Evolutionary conservation across 2,888 invertebrate species (phyloP).

Genomic region (Coelinius sp.): DNA sequence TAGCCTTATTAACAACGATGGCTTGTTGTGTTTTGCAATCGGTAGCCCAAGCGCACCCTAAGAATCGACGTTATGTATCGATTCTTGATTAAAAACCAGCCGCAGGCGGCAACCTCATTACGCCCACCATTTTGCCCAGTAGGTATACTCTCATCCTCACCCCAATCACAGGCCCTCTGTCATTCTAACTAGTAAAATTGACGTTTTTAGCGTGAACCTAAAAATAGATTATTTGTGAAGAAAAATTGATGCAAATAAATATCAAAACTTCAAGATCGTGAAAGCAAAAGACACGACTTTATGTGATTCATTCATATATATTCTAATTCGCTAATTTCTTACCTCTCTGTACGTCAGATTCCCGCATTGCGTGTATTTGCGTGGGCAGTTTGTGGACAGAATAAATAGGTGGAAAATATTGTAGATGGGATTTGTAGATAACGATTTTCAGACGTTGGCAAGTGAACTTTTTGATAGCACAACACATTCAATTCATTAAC

Average conservation of each 20-base stretch:
- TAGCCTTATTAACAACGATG: conserved; percentile 63
- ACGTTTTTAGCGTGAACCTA: conserved; percentile 18
- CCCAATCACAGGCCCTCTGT: conserved; percentile 3
- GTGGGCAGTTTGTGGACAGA: conserved; percentile 39
- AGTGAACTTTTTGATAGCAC: conserved; percentile 43
- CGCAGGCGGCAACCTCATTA: conserved; percentile 58
- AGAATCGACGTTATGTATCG: conserved; percentile 58
- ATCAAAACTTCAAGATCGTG: no score
- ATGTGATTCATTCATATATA: not conserved
- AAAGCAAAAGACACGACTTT: not conserved
- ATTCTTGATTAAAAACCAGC: conserved; percentile 67
- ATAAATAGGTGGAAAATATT: conserved; percentile 46
- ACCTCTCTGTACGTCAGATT: not conserved
- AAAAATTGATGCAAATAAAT: conserved; percentile 7
- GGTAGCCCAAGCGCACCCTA: conserved; percentile 52
- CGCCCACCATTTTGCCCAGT: conserved; percentile 19
- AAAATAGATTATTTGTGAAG: not conserved
- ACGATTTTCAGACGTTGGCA: conserved; percentile 24
- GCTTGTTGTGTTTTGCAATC: conserved; percentile 53
- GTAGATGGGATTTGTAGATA: conserved; percentile 35
- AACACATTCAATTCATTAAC: conserved; percentile 52
- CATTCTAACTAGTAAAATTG: conserved; percentile 15
- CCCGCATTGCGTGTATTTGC: not conserved
- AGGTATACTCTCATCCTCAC: not conserved
- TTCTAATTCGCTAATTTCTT: conserved; percentile 11